Conservation (phyloP, 2,797 vertebrate genomes). For the Nannoperca obscura region DNA sequence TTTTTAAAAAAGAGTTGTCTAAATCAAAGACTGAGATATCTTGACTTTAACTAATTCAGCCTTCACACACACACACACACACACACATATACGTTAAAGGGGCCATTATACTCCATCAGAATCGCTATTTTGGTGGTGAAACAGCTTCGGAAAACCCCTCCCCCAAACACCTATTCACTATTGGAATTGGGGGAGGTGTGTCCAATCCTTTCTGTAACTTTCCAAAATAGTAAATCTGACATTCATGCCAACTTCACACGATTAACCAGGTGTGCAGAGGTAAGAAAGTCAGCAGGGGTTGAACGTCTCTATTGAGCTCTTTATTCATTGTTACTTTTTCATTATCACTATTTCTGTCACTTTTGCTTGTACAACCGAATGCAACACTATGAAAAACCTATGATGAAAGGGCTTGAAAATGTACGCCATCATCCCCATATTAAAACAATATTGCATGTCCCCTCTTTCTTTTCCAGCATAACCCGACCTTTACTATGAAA, state of each 20-base stretch:
- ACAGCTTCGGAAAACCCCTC: not conserved
- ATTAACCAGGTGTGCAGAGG: not conserved
- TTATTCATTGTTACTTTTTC: not conserved
- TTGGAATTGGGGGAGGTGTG: not conserved
- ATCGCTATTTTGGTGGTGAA: conserved; percentile 4
- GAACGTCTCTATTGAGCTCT: not conserved
- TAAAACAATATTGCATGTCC: too few relatives aligned
- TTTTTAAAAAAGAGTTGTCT: not conserved
- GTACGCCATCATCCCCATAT: too few relatives aligned
- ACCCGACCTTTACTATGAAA: not conserved
- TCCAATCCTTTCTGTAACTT: conserved; percentile 13
- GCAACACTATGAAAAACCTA: not conserved
- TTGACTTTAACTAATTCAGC: too few relatives aligned
- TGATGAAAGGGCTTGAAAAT: not conserved
- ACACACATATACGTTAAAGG: not conserved
- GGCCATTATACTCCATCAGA: not conserved
- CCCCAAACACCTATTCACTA: not conserved
- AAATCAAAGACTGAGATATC: conserved; percentile 15
- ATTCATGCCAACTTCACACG: not conserved
- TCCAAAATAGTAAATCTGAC: not conserved
- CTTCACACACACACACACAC: conserved; percentile 1
- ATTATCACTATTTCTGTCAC: not conserved
- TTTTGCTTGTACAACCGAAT: not conserved
- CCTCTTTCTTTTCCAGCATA: not conserved
- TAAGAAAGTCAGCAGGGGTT: not conserved